Evolutionary conservation across 1,140 invertebrate species (phyloP), one percentile per base, ranked within the genome.

Genomic region (Drosophila arawakana): DNA sequence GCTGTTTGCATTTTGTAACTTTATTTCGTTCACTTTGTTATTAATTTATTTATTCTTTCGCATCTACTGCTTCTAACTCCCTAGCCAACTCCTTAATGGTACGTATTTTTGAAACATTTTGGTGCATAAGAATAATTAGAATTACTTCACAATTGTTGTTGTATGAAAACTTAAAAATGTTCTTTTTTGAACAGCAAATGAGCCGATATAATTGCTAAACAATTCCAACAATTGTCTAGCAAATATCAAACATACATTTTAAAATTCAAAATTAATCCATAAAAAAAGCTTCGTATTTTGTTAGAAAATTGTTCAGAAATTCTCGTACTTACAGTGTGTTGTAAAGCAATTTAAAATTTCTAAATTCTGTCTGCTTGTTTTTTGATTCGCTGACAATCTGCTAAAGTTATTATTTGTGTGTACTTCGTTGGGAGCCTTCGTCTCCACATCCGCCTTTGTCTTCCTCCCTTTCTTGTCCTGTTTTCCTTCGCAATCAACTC

Each of bases 101-200:
- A 13, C 21, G 0, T 15, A 15, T 15, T 15, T 15, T 15, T 15
- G 15, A 15, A 15, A 15, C 62, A 80, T 73, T 65, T 78, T 78
- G 76, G 43, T 82, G 66, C 73, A 76, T 62, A 67, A 83, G 77
- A 83, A 80, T 89, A 89, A 88, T 89, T 88, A 80, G 76, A 89
- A 89, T 88, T 88, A 75, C 66, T 69, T 70, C 35, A 69, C 89
- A 88, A 83, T 89, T 88, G 83, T 88, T 77, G 72, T 83, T 67
- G 65, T 71, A 65, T 41, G 57, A 58, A 57, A 70, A 68, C 73
- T 76, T 76, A 46, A 18, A 49, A 41, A 54, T 68, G 68, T 69
- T 76, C 46, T 43, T 15, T 25, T 62, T 35, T n/a, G 7, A 5
- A 39, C 7, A 21, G 18, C 55, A 18, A 6, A 18, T 34, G 30